phyloP scores from a whole-genome alignment of 2,797 vertebrate species.

The Anisognathus igniventris region DNA sequence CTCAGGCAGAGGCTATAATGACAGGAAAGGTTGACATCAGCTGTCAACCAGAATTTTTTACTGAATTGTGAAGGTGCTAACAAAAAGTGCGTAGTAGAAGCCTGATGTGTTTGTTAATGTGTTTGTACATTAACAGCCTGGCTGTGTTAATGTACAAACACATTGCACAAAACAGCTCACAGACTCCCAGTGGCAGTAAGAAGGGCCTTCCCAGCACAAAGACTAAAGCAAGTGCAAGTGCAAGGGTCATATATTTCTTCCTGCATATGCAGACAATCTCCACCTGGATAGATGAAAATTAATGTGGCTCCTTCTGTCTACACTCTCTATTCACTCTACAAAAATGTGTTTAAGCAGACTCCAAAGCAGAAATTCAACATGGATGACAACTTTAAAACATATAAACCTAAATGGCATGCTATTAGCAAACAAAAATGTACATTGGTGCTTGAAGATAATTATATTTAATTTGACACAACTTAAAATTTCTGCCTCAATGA shows the following conservation, averaged over 20 bases:
- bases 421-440: not conserved
- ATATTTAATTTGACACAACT: not conserved
- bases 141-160: not conserved
- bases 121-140: not conserved
- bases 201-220: not conserved
- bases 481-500: not conserved
- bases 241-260: not conserved
- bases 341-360: not conserved
- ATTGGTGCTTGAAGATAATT: not conserved
- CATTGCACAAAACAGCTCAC: not conserved
- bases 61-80: not conserved
- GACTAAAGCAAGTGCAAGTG: not conserved
- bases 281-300: not conserved
- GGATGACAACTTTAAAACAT: not conserved
- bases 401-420: not conserved
- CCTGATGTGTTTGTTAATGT: not conserved
- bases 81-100: not conserved
- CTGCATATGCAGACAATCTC: not conserved
- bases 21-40: not conserved
- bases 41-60: not conserved
- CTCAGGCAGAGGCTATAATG: not conserved
- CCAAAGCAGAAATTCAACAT: not conserved
- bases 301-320: not conserved
- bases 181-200: not conserved
- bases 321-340: not conserved